Evolutionary conservation across 1,140 invertebrate species (phyloP), one percentile per base, ranked within the genome.

Genomic region (Drosophila funebris): DNA sequence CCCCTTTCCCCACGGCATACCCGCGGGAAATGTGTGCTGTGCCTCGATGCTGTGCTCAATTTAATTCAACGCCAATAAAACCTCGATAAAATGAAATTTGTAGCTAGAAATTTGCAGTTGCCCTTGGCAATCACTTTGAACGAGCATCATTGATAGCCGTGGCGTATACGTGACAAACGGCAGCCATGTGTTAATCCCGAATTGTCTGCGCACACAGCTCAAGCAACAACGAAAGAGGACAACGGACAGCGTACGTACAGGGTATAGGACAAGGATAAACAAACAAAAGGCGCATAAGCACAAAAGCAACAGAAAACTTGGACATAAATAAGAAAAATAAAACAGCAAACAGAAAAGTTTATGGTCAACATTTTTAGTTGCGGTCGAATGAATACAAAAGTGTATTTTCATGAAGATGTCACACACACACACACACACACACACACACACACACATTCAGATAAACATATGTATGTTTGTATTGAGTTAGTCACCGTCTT

Each of bases 341-440:
- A 57, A 64, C 11, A 64, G 44, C 43, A 44, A 27, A 52, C 18
- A 61, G 48, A 54, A 73, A 87, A 87, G 43, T 87, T 82, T 81
- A 85, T 81, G 82, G 78, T 72, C 67, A 87, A 85, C 83, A 87
- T 87, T 87, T 87, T 87, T 88, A 87, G 82, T 88, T 87, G 83
- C 75, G 82, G 82, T 88, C 75, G 71, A 87, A 87, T 87, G 78
- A 87, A 88, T 88, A 78, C 64, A 78, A 78, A 88, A 87, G 82
- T 87, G 82, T 87, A 78, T 87, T 88, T 76, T 77, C 78, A 76
- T 73, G 83, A 73, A 76, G 4, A 64, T 13, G 14, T 50, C 85
- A 80, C 70, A 78, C 73, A 46, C 62, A 46, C 31, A 52, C 14
- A 63, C 4, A 64, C 13, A 22, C 56, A 58, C 52, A 31, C 44